Evolutionary conservation across 2,888 invertebrate species (phyloP), one percentile per base, ranked within the genome.

Genomic region (Drosophila pseudotakahashii): DNA sequence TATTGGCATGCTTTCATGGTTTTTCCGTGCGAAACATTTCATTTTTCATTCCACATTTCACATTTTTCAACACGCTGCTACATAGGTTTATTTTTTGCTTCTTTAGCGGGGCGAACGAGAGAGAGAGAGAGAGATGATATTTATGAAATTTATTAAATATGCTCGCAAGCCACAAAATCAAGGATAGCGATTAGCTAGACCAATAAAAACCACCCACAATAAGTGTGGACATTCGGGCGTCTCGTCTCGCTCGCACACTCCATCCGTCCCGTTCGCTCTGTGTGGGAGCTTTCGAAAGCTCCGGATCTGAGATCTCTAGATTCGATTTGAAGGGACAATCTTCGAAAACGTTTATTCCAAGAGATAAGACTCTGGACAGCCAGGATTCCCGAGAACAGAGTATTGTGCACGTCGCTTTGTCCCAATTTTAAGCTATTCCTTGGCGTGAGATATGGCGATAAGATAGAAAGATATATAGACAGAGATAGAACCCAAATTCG

Each of bases 1-100:
- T 82, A 82, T 82, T 82, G 88, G 81, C 81, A 87, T 77, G 88
- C 88, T 77, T 72, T 75, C 75, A 78, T 84, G 81, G 75, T 69
- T 81, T 80, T 87, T 78, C 81, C 85, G 74, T 81, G 81, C 87
- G 74, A 86, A 86, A 80, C 76, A 63, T 72, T 72, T 73, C 48
- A 55, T 73, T 63, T 70, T 71, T 68, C 76, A 72, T 71, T 71
- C 47, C 55, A 68, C 51, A 68, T 69, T 60, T 61, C 48, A 64
- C 55, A 64, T 68, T 72, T 70, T 63, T 57, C 51, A 73, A 55
- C 69, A 71, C 64, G 52, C 51, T 47, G 66, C 68, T 54, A 59
- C 10, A 62, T 32, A 69, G 41, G 36, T n/a, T 44, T 23, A 6
- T 4, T 9, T 36, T 32, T 41, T 13, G 9, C 5, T 39, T 36